Evolutionary conservation across 2,888 invertebrate genomes (phyloP), one percentile per base, ranked within the genome.

Genomic region (Furcula furcula): DNA sequence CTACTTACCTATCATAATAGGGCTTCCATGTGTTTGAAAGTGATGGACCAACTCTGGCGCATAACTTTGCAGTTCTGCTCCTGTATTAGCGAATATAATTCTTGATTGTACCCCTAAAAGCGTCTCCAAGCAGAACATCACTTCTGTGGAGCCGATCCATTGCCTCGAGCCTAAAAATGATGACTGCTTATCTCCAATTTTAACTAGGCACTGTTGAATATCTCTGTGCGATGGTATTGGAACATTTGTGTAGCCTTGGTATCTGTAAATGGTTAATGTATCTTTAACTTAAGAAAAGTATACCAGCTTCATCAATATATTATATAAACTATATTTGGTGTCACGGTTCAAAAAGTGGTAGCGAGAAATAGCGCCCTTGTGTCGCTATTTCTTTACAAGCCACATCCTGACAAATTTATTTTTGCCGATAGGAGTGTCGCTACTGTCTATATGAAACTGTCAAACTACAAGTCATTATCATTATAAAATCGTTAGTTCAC

Each of bases 111-210:
- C 90, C 28, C 93, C 92, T 4, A 97, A 82, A 38, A 97, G 85
- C 18, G 94, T 92, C 68, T 97, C 95, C 42, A 99, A 83, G 42
- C 97, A 96, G 88, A 95, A 98, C 79, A 95, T 94, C 7, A 99
- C 97, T 91, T 99, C 99, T 3, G 97, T 96, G 0, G 98, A 98
- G 4, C 99, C 99, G 69, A 99, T 99, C 99, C 99, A 99, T 69
- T 98, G 94, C 39, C 92, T 93, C 0, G 98, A 97, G 12, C 96
- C 97, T 29, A 98, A 86, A 83, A 99, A 99, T 30, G 90, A 91
- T 0, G 91, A 72, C 1, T 94, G 93, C 79, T 99, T 99, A 76
- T 99, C 99, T 7, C 97, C 97, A 56, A 99, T 94, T 56, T 95
- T 94, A 7, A 98, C 97, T 55, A 99, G 91, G 79, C 96, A 96